Evolutionary conservation across 2,888 invertebrate genomes (phyloP).

Genomic region (Amphipyra tragopoginis): DNA sequence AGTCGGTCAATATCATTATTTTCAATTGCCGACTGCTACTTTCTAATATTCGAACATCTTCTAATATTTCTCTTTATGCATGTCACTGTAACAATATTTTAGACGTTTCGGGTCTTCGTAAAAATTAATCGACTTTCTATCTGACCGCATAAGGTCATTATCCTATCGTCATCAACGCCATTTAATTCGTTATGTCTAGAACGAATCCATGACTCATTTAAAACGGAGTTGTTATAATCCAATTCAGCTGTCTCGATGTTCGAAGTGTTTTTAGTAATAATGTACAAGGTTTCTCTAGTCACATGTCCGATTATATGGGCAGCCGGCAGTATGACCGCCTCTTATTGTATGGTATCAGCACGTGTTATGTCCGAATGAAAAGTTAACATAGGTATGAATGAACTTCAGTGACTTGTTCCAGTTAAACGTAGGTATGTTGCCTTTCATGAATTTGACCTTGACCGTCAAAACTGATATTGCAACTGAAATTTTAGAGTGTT

Average conservation of each 20-base stretch:
- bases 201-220: conserved; percentile 32
- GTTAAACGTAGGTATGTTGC: conserved; percentile 22
- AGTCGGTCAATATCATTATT: background rate
- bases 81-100: conserved; percentile 14
- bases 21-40: conserved; percentile 8
- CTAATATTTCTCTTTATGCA: conserved; percentile 21
- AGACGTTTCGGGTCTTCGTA: conserved; percentile 5
- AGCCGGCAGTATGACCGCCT: conserved; percentile 14
- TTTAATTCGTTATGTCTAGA: conserved; percentile 27
- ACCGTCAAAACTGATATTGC: background rate
- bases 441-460: conserved; percentile 14
- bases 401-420: conserved; percentile 37
- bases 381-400: conserved; percentile 27
- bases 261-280: conserved; percentile 47
- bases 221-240: conserved; percentile 46
- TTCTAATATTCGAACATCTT: conserved; percentile 25
- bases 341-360: conserved; percentile 60
- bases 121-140: conserved; percentile 33
- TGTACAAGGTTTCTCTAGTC: conserved; percentile 53
- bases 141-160: conserved; percentile 30
- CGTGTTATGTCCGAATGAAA: conserved; percentile 40
- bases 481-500: background rate
- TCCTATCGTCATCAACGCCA: conserved; percentile 8
- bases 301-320: conserved; percentile 54
- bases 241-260: conserved; percentile 43